Percentiles rank a stretch among this genome's conserved stretches.
These are phyloP conservation scores for Bursaphelenchus mucronatus DNA, from an alignment of 1,140 invertebrate species.

Conservation along the genomic window DNA sequence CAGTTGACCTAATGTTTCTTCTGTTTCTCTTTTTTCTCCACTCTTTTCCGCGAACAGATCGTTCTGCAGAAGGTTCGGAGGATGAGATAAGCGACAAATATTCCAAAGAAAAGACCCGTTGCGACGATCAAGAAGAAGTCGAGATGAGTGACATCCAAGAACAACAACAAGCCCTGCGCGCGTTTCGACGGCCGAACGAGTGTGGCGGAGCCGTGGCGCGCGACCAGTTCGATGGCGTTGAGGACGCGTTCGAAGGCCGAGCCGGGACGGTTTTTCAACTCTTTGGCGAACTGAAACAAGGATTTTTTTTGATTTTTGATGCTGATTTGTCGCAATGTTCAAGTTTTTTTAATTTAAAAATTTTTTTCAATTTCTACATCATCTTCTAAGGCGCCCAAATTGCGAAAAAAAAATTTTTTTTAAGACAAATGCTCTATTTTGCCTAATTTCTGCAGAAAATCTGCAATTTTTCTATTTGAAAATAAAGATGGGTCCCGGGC, in stretches of 20 bases:
- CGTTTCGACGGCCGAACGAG: constrained; percentile 23
- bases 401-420: too few relatives aligned
- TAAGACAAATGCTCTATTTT: too few relatives aligned
- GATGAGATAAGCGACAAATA: not conserved
- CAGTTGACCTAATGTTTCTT: not conserved
- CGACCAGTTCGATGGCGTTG: constrained; percentile 52
- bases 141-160: constrained; percentile 25
- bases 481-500: too few relatives aligned
- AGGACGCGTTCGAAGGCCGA: constrained; percentile 50
- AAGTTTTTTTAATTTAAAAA: not conserved
- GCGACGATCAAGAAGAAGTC: constrained; percentile 18
- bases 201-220: constrained; percentile 44
- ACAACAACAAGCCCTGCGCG: constrained; percentile 9
- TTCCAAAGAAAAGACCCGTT: not conserved
- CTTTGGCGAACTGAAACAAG: constrained; percentile 41
- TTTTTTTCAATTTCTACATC: too few relatives aligned
- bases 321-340: too few relatives aligned
- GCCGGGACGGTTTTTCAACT: constrained; percentile 35
- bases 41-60: not conserved
- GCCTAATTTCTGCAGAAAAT: too few relatives aligned
- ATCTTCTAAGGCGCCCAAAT: too few relatives aligned
- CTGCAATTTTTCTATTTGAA: too few relatives aligned
- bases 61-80: not conserved
- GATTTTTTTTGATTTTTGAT: too few relatives aligned
- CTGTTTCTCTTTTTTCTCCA: not conserved